Evolutionary conservation across 2,113 vertebrate species (phyloP).

Genomic region (Psettodes erumei): DNA sequence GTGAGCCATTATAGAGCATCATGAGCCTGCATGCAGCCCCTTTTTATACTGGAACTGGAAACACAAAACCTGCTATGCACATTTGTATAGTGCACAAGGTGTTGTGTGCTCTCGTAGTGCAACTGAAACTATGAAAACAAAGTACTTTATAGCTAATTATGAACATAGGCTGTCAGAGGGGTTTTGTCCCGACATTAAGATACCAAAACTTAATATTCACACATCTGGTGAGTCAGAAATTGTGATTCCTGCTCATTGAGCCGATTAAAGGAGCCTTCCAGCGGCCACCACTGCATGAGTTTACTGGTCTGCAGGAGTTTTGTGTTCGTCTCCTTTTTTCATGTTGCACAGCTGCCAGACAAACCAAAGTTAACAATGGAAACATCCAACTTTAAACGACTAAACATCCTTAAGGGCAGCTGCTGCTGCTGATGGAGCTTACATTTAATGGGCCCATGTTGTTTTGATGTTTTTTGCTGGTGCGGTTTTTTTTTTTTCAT

Average conservation of each 20-base stretch:
- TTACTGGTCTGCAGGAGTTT: constrained; percentile 13
- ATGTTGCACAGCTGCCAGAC: constrained; percentile 8
- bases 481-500: background rate
- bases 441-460: constrained; percentile 10
- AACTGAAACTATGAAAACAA: background rate
- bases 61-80: background rate
- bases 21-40: background rate
- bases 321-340: background rate
- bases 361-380: constrained; percentile 17
- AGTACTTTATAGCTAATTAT: background rate
- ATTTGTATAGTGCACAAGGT: background rate
- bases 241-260: too few relatives aligned
- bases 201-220: too few relatives aligned
- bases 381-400: background rate
- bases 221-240: too few relatives aligned
- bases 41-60: background rate
- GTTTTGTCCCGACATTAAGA: background rate
- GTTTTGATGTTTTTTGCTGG: constrained; percentile 5
- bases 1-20: background rate
- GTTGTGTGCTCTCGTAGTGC: background rate
- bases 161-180: background rate
- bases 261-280: too few relatives aligned
- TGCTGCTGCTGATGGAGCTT: background rate
- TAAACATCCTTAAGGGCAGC: constrained; percentile 2
- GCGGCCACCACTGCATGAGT: background rate